Percentiles rank a stretch among this genome's conserved stretches.
Evolutionary conservation across 2,888 invertebrate genomes (phyloP).

Genomic region (Synergus umbraculus): DNA sequence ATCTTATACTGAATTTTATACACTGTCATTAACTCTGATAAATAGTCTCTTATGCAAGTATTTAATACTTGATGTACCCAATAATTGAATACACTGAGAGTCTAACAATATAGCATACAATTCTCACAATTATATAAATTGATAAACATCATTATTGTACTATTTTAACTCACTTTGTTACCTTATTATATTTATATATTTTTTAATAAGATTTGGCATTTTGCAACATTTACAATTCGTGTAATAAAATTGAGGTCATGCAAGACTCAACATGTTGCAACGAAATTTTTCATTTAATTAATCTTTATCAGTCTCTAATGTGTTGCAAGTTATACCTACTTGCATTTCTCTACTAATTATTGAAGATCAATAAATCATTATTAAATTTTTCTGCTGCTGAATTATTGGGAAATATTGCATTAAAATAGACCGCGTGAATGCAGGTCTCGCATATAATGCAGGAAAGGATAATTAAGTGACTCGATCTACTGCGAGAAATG

Average conservation of each 20-base stretch:
- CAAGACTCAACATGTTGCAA: conserved; percentile 19
- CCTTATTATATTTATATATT: not conserved
- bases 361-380: conserved; percentile 14
- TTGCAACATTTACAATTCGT: not conserved
- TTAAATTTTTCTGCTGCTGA: conserved; percentile 16
- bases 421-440: conserved; percentile 10
- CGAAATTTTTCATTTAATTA: not conserved
- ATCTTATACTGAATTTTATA: too few species aligned
- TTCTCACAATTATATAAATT: not conserved
- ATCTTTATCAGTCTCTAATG: conserved; percentile 27
- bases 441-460: not conserved
- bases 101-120: not conserved
- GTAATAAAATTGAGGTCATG: conserved; percentile 15
- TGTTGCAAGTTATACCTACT: conserved; percentile 34
- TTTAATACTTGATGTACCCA: not conserved
- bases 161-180: not conserved
- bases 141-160: not conserved
- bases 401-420: conserved; percentile 23
- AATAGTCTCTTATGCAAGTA: not conserved
- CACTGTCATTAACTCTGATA: not conserved
- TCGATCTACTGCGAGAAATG: not conserved
- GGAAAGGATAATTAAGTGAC: not conserved
- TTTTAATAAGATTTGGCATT: not conserved
- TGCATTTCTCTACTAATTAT: conserved; percentile 29
- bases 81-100: not conserved